Evolutionary conservation across 1,140 invertebrate species (phyloP).

Genomic region (Epicauta chinensis): DNA sequence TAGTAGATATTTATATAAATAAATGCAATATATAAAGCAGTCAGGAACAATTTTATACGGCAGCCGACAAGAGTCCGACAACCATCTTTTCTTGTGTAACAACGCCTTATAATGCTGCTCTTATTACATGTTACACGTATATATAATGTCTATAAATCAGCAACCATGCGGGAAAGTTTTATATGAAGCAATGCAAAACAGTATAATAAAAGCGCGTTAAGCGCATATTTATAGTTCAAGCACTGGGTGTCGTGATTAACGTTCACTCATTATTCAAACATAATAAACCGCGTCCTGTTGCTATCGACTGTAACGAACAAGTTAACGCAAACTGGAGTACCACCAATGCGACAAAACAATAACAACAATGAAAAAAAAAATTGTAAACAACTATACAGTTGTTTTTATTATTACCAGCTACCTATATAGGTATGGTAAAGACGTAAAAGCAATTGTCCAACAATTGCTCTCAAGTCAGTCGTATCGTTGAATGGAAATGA

Average conservation of each 20-base stretch:
- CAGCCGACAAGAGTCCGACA: constrained; percentile 23
- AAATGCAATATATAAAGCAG: constrained; percentile 4
- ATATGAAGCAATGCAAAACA: constrained; percentile 37
- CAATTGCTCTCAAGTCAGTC: too few relatives aligned
- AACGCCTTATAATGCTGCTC: constrained; percentile 26
- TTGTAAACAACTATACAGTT: too few relatives aligned
- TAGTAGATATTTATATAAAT: not conserved
- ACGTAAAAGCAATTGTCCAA: too few relatives aligned
- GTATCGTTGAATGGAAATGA: too few relatives aligned
- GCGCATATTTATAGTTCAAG: constrained; percentile 37
- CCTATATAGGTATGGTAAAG: too few relatives aligned
- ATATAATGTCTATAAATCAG: constrained; percentile 35
- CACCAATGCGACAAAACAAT: too few relatives aligned
- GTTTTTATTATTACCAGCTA: too few relatives aligned
- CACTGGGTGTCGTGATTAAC: constrained; percentile 36
- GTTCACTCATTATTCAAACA: constrained; percentile 36
- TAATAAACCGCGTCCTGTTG: constrained; percentile 32
- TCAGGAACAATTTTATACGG: constrained; percentile 12
- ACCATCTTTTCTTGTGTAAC: constrained; percentile 27
- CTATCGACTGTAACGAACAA: constrained; percentile 14
- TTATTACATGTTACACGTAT: constrained; percentile 36
- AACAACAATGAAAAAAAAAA: too few relatives aligned
- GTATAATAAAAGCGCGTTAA: constrained; percentile 38
- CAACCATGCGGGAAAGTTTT: constrained; percentile 37
- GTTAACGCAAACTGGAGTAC: too few relatives aligned